These are phyloP conservation scores for Vanessa atalanta DNA, from an alignment of 1,140 invertebrate genomes.

Conservation along the genomic window DNA sequence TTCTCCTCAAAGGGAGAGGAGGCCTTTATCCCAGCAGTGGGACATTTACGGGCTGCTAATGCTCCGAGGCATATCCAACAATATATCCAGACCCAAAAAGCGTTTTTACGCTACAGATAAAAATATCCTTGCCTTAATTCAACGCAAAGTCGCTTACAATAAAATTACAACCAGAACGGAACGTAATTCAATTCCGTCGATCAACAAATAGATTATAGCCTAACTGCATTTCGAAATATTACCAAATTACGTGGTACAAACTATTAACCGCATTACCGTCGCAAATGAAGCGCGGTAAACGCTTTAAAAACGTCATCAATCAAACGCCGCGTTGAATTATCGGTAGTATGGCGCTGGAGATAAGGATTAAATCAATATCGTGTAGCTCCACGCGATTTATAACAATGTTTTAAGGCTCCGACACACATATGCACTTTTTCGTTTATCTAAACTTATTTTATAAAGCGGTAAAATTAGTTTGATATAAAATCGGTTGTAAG, in stretches of 20 bases:
- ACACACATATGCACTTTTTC: no score
- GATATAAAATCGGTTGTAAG: no score
- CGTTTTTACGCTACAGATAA: no score
- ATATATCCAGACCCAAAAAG: no score
- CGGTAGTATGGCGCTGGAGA: constrained; percentile 16
- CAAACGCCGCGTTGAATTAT: background rate
- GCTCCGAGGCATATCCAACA: no score
- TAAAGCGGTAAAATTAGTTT: no score
- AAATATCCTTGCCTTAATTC: no score
- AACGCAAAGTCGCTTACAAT: background rate
- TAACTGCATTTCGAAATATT: background rate
- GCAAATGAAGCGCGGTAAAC: background rate
- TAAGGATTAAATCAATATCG: constrained; percentile 32
- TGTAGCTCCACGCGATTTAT: constrained; percentile 29
- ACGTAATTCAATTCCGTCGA: background rate
- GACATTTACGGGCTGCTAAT: no score
- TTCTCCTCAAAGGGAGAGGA: no score
- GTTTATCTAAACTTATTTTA: no score
- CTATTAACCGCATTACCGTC: constrained; percentile 3
- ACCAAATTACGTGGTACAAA: constrained; percentile 5
- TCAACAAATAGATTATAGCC: background rate
- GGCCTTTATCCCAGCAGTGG: no score
- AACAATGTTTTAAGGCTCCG: constrained; percentile 4
- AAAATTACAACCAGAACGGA: constrained; percentile 1
- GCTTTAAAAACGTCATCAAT: background rate